Base-by-base conservation (phyloP, 2,797 vertebrate genomes). In the Erpetoichthys calabaricus region DNA sequence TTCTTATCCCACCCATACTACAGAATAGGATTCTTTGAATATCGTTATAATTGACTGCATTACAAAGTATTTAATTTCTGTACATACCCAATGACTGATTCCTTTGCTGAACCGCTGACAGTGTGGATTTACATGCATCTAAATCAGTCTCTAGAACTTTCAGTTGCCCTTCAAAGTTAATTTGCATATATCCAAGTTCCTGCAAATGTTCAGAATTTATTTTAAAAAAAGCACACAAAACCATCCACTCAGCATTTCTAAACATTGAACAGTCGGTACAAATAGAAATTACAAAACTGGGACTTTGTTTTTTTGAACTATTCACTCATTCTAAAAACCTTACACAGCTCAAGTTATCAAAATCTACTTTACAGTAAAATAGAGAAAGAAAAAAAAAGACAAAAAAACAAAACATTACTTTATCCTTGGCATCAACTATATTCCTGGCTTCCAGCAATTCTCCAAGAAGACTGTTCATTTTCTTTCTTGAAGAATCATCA, bases 381-480 rank as follows among this genome's bases (percentile, higher is more conserved):
- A 7, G 49, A 7, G 7, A 8, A 51, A 9, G 51, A 1, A 51
- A 47, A 51, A 5, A 51, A 51, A 5, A 45, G 5, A 45, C 45
- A 45, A 45, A 45, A 45, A 45, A 45, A 45, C 7, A 43, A 9
- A 56, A 41, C 61, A 68, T 49, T 63, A 92, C 94, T 84, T 82
- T 89, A 59, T 88, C 87, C 71, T 91, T 96, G 2, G 70, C 60
- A 77, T 93, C 89, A 64, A 90, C 74, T 67, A 76, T 82, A 66
- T 86, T 91, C 70, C 83, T 88, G 51, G 88, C 84, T 65, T 94
- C 95, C 81, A 91, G 89, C 61, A 97, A 56, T 44, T 98, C 94
- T 68, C 88, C 74, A 46, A 84, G 90, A 3, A 96, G 74, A 52
- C 80, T 78, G 73, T 85, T 87, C 54, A 97, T 87, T 78, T 75